phyloP scores from a whole-genome alignment of 2,113 vertebrate species.

The Oreochromis aureus region DNA sequence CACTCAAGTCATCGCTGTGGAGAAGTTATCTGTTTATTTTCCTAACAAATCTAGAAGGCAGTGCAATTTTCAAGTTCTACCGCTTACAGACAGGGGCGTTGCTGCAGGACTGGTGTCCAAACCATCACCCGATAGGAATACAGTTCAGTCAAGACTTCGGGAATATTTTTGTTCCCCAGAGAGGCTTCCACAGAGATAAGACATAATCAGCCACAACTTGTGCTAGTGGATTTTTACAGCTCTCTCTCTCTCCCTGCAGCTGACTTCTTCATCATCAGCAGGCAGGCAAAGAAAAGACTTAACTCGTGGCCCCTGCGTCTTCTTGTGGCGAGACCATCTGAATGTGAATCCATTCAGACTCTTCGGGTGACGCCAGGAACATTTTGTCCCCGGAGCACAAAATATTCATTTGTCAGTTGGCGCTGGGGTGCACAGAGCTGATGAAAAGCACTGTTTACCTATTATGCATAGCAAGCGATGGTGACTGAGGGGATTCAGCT shows the following conservation, averaged over 20 bases:
- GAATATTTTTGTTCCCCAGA: neutral
- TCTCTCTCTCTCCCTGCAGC: neutral
- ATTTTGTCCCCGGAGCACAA: slow-evolving; percentile 50
- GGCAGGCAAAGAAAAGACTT: neutral
- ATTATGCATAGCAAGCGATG: slow-evolving; percentile 17
- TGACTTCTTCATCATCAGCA: neutral
- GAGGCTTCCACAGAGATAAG: neutral
- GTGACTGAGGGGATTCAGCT: slow-evolving; percentile 45
- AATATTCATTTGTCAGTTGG: slow-evolving; percentile 38
- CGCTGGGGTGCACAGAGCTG: neutral
- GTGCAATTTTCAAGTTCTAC: neutral
- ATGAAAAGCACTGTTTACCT: slow-evolving; percentile 52
- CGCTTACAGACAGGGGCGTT: neutral
- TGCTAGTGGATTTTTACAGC: neutral
- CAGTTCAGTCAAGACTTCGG: neutral
- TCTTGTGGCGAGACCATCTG: neutral
- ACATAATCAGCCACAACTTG: neutral
- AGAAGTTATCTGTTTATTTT: neutral
- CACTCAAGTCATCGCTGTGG: neutral
- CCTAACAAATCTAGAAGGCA: neutral
- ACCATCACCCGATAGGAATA: neutral
- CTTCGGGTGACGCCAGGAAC: slow-evolving; percentile 45
- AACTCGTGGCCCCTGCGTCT: neutral
- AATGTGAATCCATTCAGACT: slow-evolving; percentile 22
- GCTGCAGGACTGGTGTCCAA: neutral